Conservation (phyloP, 2,888 invertebrate genomes). For the Pristionchus exspectatus region DNA sequence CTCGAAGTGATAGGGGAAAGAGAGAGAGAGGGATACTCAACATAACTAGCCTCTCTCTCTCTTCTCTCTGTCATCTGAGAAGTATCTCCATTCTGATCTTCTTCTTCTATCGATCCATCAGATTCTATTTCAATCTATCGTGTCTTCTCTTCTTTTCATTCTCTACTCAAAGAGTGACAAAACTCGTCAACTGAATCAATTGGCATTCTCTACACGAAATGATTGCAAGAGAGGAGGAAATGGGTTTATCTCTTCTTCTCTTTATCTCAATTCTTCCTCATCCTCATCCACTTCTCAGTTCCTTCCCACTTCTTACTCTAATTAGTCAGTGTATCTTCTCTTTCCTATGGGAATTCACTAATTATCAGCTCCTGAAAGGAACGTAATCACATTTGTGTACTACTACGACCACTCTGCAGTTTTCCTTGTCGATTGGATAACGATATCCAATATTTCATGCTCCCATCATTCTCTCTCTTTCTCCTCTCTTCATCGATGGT, state of each 20-base stretch:
- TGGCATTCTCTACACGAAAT: slow-evolving; percentile 7
- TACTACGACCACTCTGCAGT: not conserved
- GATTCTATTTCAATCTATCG: slow-evolving; percentile 16
- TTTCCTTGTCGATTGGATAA: not conserved
- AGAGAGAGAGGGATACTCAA: slow-evolving; percentile 50
- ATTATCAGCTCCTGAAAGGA: not conserved
- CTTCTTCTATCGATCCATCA: slow-evolving; percentile 20
- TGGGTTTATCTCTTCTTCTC: slow-evolving; percentile 23
- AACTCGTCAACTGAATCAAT: slow-evolving; percentile 7
- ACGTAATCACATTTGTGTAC: slow-evolving; percentile 16
- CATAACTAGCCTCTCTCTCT: slow-evolving; percentile 38
- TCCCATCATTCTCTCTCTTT: slow-evolving; percentile 23
- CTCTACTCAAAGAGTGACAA: not conserved
- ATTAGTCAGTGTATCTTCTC: not conserved
- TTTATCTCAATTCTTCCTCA: slow-evolving; percentile 6
- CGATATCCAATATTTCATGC: not conserved
- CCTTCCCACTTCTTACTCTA: slow-evolving; percentile 26
- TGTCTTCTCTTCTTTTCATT: not conserved
- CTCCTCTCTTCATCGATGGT: not conserved
- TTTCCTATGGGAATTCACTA: not conserved
- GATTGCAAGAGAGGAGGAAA: slow-evolving; percentile 19
- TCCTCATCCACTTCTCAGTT: not conserved
- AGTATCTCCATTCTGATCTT: slow-evolving; percentile 45
- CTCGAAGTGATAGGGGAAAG: slow-evolving; percentile 47
- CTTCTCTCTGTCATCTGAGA: slow-evolving; percentile 41